Conservation (phyloP, 1,140 invertebrate species). For the Acromyrmex charruanus region DNA sequence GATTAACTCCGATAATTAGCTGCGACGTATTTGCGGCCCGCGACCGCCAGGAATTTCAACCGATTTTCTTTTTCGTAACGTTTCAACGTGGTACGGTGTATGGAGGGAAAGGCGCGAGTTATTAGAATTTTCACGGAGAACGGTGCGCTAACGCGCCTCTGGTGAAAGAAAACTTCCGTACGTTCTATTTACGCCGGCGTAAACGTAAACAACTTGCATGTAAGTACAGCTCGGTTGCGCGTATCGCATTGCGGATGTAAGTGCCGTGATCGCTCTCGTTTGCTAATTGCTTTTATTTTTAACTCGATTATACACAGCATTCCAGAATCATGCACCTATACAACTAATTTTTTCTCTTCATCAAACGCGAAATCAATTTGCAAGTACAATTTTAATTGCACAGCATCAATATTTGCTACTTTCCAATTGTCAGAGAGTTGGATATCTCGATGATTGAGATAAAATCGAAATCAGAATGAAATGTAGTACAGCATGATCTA, state of each 20-base stretch:
- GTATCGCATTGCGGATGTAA: slow-evolving; percentile 56
- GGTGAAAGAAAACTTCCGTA: slow-evolving; percentile 60
- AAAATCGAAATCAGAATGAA: neutral
- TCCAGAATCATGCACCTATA: neutral
- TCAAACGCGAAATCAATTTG: slow-evolving; percentile 10
- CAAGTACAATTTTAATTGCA: neutral
- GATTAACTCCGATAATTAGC: slow-evolving; percentile 71
- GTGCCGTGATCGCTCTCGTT: slow-evolving; percentile 45
- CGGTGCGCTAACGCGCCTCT: slow-evolving; percentile 15
- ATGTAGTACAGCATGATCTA: neutral
- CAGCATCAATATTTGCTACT: neutral
- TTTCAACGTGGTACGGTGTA: neutral
- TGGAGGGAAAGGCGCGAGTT: slow-evolving; percentile 51
- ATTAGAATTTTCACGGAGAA: slow-evolving; percentile 61
- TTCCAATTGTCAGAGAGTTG: neutral
- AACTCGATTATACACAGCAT: neutral
- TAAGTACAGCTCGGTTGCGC: slow-evolving; percentile 19
- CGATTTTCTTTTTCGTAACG: slow-evolving; percentile 61
- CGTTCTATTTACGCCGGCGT: slow-evolving; percentile 57
- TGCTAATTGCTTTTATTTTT: slow-evolving; percentile 54
- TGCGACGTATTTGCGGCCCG: slow-evolving; percentile 47
- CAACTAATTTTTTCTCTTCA: neutral
- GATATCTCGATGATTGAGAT: neutral
- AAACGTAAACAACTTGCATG: slow-evolving; percentile 56
- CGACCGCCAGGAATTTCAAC: slow-evolving; percentile 47